Evolutionary conservation across 2,113 vertebrate species (phyloP).

Genomic region (Lagopus leucura): DNA sequence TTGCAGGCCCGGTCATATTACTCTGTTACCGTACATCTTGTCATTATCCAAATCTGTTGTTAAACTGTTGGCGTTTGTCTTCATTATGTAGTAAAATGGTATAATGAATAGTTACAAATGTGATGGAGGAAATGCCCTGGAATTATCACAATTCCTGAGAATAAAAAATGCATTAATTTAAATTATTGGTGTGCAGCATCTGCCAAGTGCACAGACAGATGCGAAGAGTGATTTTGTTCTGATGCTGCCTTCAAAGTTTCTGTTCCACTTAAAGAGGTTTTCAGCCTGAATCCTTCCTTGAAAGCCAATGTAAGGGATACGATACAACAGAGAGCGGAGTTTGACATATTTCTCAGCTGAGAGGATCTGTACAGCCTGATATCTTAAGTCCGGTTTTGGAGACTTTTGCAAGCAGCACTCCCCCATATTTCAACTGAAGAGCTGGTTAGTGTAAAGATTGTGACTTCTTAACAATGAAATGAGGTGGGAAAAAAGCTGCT

Average conservation of each 20-base stretch:
- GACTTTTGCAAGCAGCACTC: not conserved
- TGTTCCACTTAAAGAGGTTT: conserved; percentile 46
- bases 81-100: conserved; percentile 74
- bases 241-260: conserved; percentile 34
- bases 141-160: conserved; percentile 60
- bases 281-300: conserved; percentile 1
- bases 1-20: conserved; percentile 72
- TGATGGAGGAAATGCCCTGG: conserved; percentile 54
- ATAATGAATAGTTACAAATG: conserved; percentile 77
- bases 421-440: not conserved
- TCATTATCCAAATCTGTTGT: conserved; percentile 78
- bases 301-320: not conserved
- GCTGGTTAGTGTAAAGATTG: not conserved
- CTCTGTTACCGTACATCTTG: conserved; percentile 77
- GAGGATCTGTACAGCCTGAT: not conserved
- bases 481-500: not conserved
- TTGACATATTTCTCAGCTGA: not conserved
- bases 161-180: conserved; percentile 54
- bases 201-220: conserved; percentile 40
- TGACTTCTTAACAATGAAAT: conserved; percentile 20
- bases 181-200: conserved; percentile 40
- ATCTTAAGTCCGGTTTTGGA: not conserved
- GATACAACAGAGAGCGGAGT: not conserved
- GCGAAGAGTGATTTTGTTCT: conserved; percentile 36
- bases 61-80: conserved; percentile 80